Evolutionary conservation across 2,888 invertebrate genomes (phyloP).

Genomic region (Melinopterus prodromus): DNA sequence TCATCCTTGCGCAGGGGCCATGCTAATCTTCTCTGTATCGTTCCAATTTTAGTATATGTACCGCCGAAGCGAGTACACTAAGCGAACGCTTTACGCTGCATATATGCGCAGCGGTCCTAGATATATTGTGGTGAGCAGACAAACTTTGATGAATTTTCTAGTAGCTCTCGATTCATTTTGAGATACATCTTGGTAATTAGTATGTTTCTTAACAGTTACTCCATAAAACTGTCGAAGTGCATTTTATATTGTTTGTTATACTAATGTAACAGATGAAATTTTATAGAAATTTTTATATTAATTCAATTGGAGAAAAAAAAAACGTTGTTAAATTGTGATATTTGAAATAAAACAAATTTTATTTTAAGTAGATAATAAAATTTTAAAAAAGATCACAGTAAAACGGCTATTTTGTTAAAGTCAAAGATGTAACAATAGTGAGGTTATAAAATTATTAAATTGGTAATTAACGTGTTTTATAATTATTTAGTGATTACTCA

Average conservation of each 20-base stretch:
- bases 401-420: too few relatives aligned
- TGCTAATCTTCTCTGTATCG: conserved; percentile 94
- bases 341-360: too few relatives aligned
- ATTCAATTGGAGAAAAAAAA: too few relatives aligned
- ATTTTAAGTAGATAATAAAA: too few relatives aligned
- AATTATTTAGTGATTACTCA: background rate
- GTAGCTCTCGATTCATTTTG: background rate
- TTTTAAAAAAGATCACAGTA: too few relatives aligned
- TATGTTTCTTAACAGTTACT: background rate
- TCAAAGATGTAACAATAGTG: too few relatives aligned
- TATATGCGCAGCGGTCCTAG: too few relatives aligned
- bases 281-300: too few relatives aligned
- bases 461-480: background rate
- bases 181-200: background rate
- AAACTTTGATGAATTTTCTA: too few relatives aligned
- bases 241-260: background rate
- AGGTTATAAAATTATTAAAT: background rate
- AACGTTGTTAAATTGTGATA: too few relatives aligned
- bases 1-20: conserved; percentile 93
- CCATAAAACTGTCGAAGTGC: background rate
- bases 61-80: conserved; percentile 76
- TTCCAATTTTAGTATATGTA: conserved; percentile 89
- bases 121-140: too few relatives aligned
- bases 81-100: too few relatives aligned
- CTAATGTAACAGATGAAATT: background rate